phyloP scores from a whole-genome alignment of 2,888 invertebrate genomes.

The Noctua janthe region DNA sequence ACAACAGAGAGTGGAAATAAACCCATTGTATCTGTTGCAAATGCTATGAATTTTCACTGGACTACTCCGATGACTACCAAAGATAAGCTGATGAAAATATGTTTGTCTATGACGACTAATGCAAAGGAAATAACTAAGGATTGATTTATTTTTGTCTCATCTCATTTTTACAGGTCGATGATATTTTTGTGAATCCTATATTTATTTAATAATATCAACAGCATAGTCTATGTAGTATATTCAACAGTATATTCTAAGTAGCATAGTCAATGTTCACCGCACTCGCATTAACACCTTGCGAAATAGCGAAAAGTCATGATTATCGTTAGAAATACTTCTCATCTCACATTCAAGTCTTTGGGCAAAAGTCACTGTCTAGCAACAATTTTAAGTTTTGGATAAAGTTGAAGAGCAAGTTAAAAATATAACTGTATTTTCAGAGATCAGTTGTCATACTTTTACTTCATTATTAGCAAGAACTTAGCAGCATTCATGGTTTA shows the following conservation, averaged over 20 bases:
- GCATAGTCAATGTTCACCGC: background rate
- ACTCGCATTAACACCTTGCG: background rate
- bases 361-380: background rate
- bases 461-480: background rate
- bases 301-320: background rate
- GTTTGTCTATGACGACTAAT: background rate
- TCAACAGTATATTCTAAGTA: background rate
- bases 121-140: background rate
- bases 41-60: background rate
- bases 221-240: no score
- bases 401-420: background rate
- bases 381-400: background rate
- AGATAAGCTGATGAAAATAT: background rate
- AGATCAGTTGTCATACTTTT: background rate
- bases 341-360: background rate
- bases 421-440: background rate
- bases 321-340: background rate
- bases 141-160: background rate
- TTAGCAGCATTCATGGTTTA: no score
- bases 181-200: no score
- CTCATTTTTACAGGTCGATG: background rate
- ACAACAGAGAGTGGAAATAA: background rate
- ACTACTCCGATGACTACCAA: background rate
- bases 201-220: no score
- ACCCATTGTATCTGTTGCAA: background rate